These are phyloP conservation scores for Indicator indicator DNA, from an alignment of 2,113 vertebrate species.

Conservation along the genomic window DNA sequence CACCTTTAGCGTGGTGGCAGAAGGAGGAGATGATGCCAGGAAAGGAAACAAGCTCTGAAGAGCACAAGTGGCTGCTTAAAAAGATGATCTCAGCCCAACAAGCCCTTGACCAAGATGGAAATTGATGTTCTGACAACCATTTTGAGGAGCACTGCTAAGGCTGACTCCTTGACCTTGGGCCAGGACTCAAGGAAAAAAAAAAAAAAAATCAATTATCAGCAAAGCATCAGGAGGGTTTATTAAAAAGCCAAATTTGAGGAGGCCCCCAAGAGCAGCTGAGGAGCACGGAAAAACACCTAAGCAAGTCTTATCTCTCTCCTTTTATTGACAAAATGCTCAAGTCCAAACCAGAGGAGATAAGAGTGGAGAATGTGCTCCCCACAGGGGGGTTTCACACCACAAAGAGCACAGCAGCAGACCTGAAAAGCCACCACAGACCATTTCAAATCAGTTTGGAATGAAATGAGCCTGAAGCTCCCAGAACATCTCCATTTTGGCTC, in stretches of 20 bases:
- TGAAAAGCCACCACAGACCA: background rate
- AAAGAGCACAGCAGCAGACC: fast-evolving
- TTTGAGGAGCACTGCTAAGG: background rate
- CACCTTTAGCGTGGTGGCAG: background rate
- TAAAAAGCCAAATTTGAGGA: background rate
- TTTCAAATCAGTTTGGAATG: background rate
- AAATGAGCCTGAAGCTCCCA: background rate
- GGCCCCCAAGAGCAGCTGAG: background rate
- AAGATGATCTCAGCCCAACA: background rate
- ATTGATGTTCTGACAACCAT: background rate
- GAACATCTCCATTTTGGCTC: background rate
- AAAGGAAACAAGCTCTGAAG: background rate
- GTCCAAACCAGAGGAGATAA: background rate
- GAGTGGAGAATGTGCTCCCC: background rate
- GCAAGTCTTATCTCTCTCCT: background rate
- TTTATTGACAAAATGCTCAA: background rate
- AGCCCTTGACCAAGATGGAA: background rate
- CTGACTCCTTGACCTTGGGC: background rate
- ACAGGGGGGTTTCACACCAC: fast-evolving
- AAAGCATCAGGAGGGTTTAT: background rate
- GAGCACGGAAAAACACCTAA: background rate
- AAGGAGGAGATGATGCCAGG: background rate
- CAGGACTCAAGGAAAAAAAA: too few relatives aligned
- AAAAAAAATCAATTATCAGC: background rate
- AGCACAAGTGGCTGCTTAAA: background rate